Percentiles rank a stretch among this genome's conserved stretches.
Evolutionary conservation across 2,888 invertebrate species (phyloP).

Genomic region (Apamea crenata): DNA sequence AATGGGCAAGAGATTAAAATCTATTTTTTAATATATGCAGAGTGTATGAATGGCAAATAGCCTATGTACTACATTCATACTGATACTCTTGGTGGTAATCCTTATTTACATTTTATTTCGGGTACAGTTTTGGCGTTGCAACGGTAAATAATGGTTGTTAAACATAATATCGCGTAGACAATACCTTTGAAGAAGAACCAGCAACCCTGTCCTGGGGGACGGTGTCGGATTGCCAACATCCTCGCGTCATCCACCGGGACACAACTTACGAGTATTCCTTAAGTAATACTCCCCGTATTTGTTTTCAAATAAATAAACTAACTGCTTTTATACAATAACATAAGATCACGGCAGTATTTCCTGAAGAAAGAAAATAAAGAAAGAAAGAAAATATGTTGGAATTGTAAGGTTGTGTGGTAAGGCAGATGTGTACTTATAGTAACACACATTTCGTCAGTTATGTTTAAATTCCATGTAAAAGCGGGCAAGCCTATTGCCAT

Average conservation of each 20-base stretch:
- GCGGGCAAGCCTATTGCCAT: no score
- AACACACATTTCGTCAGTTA: no score
- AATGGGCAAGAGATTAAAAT: background rate
- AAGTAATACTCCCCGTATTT: background rate
- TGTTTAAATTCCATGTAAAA: no score
- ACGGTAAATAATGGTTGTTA: conserved; percentile 39
- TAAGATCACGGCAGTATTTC: background rate
- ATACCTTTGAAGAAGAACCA: conserved; percentile 33
- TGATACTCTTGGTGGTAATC: background rate
- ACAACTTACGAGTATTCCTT: background rate
- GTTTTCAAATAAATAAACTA: background rate
- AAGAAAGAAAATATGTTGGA: no score
- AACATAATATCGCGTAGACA: conserved; percentile 40
- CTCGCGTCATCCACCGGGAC: conserved; percentile 30
- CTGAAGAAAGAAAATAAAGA: no score
- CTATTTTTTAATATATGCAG: background rate
- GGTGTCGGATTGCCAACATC: conserved; percentile 38
- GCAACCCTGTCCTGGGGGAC: conserved; percentile 16
- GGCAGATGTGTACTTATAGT: no score
- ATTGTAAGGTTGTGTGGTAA: no score
- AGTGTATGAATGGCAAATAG: no score
- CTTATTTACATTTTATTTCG: conserved; percentile 30
- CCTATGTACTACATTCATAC: background rate
- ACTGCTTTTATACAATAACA: background rate
- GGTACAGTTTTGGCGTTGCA: background rate